Evolutionary conservation across 2,888 invertebrate species (phyloP).

Genomic region (Leptopterna dolabrata): DNA sequence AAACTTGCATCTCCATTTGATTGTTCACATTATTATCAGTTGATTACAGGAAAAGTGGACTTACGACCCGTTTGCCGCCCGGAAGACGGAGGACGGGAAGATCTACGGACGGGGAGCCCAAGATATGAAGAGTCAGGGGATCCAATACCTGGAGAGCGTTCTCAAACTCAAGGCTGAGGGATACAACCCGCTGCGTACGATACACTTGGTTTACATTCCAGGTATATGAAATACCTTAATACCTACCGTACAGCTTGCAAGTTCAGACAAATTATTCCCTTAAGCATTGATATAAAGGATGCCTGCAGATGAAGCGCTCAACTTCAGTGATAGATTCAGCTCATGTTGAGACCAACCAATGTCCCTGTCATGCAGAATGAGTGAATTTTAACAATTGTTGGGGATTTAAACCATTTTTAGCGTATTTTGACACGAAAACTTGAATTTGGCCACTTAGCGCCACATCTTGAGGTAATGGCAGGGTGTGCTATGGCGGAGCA

Average conservation of each 20-base stretch:
- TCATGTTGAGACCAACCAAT: no score
- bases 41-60: constrained; percentile 84
- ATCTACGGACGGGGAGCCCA: constrained; percentile 90
- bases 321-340: background rate
- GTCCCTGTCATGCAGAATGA: no score
- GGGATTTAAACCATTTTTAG: background rate
- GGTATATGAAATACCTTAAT: constrained; percentile 71
- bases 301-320: no score
- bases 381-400: background rate
- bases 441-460: no score
- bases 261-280: background rate
- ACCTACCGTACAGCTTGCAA: no score
- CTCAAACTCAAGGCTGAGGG: constrained; percentile 72
- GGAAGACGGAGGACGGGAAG: constrained; percentile 82
- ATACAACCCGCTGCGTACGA: constrained; percentile 72
- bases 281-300: no score
- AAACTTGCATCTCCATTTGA: no score
- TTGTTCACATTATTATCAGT: background rate
- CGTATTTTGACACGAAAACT: no score
- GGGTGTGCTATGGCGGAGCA: no score
- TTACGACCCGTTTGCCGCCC: constrained; percentile 86
- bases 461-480: no score
- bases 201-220: constrained; percentile 79
- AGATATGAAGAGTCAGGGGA: constrained; percentile 88
- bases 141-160: constrained; percentile 80